Base-by-base conservation (phyloP, 2,888 invertebrate species). In the Podotricha telesiphe region DNA sequence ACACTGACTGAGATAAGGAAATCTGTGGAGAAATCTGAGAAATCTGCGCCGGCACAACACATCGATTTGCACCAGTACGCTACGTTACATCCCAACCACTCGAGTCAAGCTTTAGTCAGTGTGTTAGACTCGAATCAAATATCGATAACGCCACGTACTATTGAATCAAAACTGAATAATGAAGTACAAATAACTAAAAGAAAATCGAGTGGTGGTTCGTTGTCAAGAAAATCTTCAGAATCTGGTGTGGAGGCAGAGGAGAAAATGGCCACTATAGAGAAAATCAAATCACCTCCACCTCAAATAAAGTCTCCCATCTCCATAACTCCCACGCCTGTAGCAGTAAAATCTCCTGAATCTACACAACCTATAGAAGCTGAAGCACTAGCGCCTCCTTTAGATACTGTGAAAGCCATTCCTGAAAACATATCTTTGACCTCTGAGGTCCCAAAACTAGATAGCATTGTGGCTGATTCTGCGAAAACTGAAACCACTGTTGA, bases 1-100 rank as follows among this genome's bases (percentile, higher is more conserved):
- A 93, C 93, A 19, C 78, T 93, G 69, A 93, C 92, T 65, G 93
- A 93, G 78, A 89, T 93, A 71, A 86, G 91, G 72, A 93, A 93
- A 74, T 91, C 93, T 10, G 89, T 87, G 13, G 93, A 93, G 50
- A 93, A 89, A 74, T 76, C 85, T 8, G 93, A 93, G 50, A 93
- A 89, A 74, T 76, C 85, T 8, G 78, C 79, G 5, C 73, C 86
- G 0, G 70, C 77, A 0, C 74, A 86, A 17, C 87, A 82, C 59
- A 83, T 89, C 17, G 92, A 91, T 65, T 77, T 92, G 53, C 88
- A 91, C 73, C 90, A 89, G 68, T 88, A 91, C 66, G 89, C 92
- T 1, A 87, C 87, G 10, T 76, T 91, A 28, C 91, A 89, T 62
- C 87, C 91, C 1, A 86, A 83, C 51, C 85, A 79, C 45, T 76